Evolutionary conservation across 2,113 vertebrate genomes (phyloP).

Genomic region (Puffinus mauretanicus): DNA sequence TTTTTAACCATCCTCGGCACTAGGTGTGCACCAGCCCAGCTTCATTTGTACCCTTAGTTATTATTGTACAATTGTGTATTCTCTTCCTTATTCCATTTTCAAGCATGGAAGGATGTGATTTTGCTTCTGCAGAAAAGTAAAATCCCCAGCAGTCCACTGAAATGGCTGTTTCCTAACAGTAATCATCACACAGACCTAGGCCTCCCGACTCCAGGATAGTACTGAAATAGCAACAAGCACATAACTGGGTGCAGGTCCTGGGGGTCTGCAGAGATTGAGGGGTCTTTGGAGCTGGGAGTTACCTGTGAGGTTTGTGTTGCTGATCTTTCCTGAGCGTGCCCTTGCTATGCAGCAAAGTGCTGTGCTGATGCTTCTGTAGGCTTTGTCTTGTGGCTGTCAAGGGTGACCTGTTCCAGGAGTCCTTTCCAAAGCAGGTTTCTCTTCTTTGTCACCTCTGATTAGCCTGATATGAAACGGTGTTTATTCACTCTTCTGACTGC

Average conservation of each 20-base stretch:
- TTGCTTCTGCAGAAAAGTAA: not conserved
- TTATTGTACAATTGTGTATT: not conserved
- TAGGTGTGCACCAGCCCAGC: not conserved
- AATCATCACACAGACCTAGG: not conserved
- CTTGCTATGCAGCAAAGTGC: not conserved
- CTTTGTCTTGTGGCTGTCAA: not conserved
- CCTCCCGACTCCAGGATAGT: not conserved
- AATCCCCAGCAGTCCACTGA: not conserved
- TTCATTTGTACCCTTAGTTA: not conserved
- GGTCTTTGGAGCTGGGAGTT: not conserved
- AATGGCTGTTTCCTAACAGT: not conserved
- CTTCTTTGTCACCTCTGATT: not conserved
- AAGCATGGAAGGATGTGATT: not conserved
- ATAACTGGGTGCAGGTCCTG: not conserved
- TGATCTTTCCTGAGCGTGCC: not conserved
- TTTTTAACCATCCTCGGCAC: not conserved
- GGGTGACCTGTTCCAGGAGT: not conserved
- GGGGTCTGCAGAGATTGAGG: not conserved
- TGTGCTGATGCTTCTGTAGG: not conserved
- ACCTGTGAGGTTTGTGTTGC: not conserved
- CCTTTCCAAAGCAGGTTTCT: constrained; percentile 3
- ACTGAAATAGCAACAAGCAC: not conserved
- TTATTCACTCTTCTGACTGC: not conserved
- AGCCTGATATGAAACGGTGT: not conserved
- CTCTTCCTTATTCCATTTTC: not conserved